Percentiles rank a stretch among this genome's conserved stretches.
Evolutionary conservation across 92 coral and sea anemone species (phyloP).

Genomic region (Phenganax subtilis): DNA sequence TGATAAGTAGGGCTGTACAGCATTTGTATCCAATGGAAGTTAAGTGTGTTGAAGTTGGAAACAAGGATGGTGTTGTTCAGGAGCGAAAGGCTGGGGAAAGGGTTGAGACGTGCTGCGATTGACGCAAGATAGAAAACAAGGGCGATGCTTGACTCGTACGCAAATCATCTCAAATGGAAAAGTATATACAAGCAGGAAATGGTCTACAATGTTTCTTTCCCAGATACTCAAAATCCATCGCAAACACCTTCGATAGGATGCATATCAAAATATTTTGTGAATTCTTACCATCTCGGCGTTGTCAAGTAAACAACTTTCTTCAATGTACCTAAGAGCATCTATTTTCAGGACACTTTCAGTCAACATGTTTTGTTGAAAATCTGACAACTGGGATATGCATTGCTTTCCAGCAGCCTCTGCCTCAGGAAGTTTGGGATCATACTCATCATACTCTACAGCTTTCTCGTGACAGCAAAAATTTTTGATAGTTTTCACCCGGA

Average conservation of each 20-base stretch:
- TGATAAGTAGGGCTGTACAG: no score
- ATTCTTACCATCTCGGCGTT: slow-evolving; percentile 29
- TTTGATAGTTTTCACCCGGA: not conserved
- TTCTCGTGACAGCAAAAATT: not conserved
- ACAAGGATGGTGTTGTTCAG: no score
- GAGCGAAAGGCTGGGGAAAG: no score
- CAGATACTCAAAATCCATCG: slow-evolving; percentile 36
- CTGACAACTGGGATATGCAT: slow-evolving; percentile 18
- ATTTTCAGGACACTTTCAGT: slow-evolving; percentile 32
- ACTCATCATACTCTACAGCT: not conserved
- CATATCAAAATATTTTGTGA: slow-evolving; percentile 29
- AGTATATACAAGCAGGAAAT: slow-evolving; percentile 40
- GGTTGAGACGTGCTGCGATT: no score
- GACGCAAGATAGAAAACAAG: no score
- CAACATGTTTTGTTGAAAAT: slow-evolving; percentile 31
- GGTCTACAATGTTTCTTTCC: slow-evolving; percentile 43
- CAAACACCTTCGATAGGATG: slow-evolving; percentile 40
- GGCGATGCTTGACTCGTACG: no score
- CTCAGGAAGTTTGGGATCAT: not conserved
- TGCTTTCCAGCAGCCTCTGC: not conserved
- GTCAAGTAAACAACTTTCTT: slow-evolving; percentile 36
- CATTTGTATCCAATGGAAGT: no score
- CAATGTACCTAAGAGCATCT: slow-evolving; percentile 32
- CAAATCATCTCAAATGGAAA: slow-evolving; percentile 28
- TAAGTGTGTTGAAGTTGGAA: no score